Base-by-base conservation (phyloP, 2,888 invertebrate genomes). In the Aspidiotus destructor region DNA sequence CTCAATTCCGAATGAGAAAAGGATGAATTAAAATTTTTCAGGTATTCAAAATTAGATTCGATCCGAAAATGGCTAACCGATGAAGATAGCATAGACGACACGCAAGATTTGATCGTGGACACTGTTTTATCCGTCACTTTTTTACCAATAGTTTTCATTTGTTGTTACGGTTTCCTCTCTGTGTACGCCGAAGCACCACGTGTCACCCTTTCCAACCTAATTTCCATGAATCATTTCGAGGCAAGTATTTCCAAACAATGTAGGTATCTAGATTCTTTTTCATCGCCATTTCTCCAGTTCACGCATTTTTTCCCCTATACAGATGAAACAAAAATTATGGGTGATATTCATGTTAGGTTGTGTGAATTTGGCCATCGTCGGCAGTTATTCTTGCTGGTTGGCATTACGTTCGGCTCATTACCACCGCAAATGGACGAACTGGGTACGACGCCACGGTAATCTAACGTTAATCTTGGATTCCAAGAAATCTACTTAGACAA, bases 271-370 rank as follows among this genome's bases (percentile, higher is more conserved):
- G 52, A 1, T n/a, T 52, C 52, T n/a, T 52, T 11, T 5, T 13
- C 52, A 5, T 52, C n/a, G 52, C 13, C 52, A 52, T 52, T n/a
- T 13, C 52, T n/a, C 11, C 52, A 13, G 52, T 13, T 52, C 3
- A 13, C 13, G 5, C 1, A 52, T 13, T 13, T 52, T 52, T n/a
- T n/a, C 52, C 6, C 6, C 10, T 58, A 58, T 58, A 40, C 60
- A 67, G 67, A 48, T 67, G 9, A 67, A 67, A 42, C 67, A 67
- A 52, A 67, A 67, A 58, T 67, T 67, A 48, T 67, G 67, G 67
- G 58, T 67, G 10, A 28, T 67, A 60, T 67, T 67, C 52, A 67
- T 67, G 67, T 57, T 67, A 15, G 67, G 58, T 60, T 67, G 58
- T 15, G 60, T 58, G 5, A 58, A 58, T 3, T 13, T 58, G 57